Percentiles rank a stretch among this genome's conserved stretches.
These are phyloP conservation scores for Pterobdella sp. DNA, from an alignment of 2,888 invertebrate genomes.

Conservation along the genomic window DNA sequence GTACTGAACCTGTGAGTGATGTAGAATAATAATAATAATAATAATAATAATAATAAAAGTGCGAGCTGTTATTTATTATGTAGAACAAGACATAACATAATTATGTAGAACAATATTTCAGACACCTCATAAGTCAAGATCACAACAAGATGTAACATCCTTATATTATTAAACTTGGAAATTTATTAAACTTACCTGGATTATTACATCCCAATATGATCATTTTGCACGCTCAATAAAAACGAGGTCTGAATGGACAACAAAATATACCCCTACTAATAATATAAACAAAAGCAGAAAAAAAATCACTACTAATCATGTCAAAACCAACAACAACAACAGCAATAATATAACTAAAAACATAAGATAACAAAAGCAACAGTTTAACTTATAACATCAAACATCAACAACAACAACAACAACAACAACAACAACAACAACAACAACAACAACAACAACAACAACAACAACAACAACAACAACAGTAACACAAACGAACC, in stretches of 20 bases:
- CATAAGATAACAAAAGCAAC: not conserved
- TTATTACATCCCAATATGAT: too few relatives aligned
- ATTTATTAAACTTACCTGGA: too few relatives aligned
- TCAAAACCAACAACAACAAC: not conserved
- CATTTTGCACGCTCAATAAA: too few relatives aligned
- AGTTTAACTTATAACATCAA: not conserved
- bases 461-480: not conserved
- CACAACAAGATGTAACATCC: not conserved
- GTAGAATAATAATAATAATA: not conserved
- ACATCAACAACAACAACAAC: not conserved
- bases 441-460: not conserved
- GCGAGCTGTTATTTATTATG: not conserved
- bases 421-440: not conserved
- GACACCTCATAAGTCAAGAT: not conserved
- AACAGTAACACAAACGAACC: conserved; percentile 51
- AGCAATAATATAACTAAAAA: not conserved
- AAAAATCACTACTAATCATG: not conserved
- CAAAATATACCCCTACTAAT: too few relatives aligned
- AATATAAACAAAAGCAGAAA: not conserved
- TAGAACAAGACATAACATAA: not conserved
- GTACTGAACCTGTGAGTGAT: conserved; percentile 59
- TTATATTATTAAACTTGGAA: too few relatives aligned
- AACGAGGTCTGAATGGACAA: too few relatives aligned
- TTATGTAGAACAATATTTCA: not conserved
- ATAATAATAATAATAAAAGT: not conserved